Base-by-base conservation (phyloP, 2,888 invertebrate genomes). In the Notodromas monacha region DNA sequence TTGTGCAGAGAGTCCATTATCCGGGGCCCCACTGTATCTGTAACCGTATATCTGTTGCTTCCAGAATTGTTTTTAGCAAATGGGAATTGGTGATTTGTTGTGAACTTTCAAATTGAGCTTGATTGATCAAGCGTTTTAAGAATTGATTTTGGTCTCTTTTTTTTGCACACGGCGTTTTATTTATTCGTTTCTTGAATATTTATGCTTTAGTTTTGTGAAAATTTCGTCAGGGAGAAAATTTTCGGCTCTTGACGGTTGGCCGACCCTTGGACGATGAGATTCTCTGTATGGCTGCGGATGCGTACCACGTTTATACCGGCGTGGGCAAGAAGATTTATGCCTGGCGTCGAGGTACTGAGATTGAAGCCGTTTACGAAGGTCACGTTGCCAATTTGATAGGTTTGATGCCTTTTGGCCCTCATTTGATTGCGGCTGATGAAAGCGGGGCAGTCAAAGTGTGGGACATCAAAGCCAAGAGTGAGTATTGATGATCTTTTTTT, bases 401-500 rank as follows among this genome's bases (percentile, higher is more conserved):
- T 5, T 46, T 89, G 36, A 48, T 79, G 36, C 74, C 84, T 1
- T 81, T 86, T 47, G 77, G 72, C 2, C 54, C 57, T n/a, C 73
- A 76, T 48, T 51, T 89, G 14, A 57, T 89, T 37, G 69, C 81
- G 0, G 56, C 86, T 4, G 86, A 89, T 47, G 63, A 64, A 42
- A 53, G 52, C 2, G 74, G 70, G 48, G 50, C 55, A 12, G 13
- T 34, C 13, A 70, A 64, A 49, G 58, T 84, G 14, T 89, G 81
- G 69, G 66, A 77, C 43, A 69, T 79, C 12, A 62, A 65, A 40
- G 57, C 62, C 68, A 70, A 49, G 58, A 63, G 34, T 29, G 21
- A n/a, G 21, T 6, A 8, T 16, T 29, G 8, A 10, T 29, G 12
- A 5, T 12, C 12, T 12, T 10, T 14, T 10, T 30, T 30, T 8